Conservation (phyloP, 2,113 vertebrate species). For the Pluvianellus socialis region DNA sequence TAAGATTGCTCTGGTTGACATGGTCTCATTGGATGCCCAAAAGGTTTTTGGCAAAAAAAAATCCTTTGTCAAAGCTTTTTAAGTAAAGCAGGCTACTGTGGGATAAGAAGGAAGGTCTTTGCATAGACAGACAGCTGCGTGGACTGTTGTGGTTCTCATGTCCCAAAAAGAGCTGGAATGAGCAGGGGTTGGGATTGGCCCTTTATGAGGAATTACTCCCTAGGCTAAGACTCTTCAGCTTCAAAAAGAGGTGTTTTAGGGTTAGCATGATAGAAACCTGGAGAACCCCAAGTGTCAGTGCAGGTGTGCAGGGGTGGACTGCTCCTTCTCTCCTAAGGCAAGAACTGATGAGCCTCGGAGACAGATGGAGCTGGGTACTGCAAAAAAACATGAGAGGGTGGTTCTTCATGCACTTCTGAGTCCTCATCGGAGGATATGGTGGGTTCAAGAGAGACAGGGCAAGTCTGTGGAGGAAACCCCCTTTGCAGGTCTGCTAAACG, state of each 20-base stretch:
- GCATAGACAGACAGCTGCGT: background rate
- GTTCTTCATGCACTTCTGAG: background rate
- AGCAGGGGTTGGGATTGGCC: too few species aligned
- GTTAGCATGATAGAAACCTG: fast-evolving
- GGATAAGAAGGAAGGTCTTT: background rate
- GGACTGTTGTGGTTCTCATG: background rate
- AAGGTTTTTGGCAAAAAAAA: background rate
- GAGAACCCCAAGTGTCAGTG: background rate
- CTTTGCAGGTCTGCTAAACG: background rate
- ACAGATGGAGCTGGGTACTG: background rate
- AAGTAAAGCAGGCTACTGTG: background rate
- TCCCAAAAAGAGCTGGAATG: background rate
- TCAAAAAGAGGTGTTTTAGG: background rate
- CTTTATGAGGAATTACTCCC: background rate
- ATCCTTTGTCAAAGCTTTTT: background rate
- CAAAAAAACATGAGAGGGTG: background rate
- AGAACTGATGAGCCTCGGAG: background rate
- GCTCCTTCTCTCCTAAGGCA: background rate
- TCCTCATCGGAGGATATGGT: background rate
- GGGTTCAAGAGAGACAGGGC: background rate
- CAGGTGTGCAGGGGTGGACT: fast-evolving
- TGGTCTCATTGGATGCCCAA: background rate
- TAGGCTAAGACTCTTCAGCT: background rate
- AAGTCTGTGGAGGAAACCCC: background rate
- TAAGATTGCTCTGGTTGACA: background rate